A percentile compares a stretch with the other conserved stretches of the same genome.
These are phyloP conservation scores for Gymnorhina tibicen DNA, from an alignment of 2,113 vertebrate genomes.

Conservation along the genomic window DNA sequence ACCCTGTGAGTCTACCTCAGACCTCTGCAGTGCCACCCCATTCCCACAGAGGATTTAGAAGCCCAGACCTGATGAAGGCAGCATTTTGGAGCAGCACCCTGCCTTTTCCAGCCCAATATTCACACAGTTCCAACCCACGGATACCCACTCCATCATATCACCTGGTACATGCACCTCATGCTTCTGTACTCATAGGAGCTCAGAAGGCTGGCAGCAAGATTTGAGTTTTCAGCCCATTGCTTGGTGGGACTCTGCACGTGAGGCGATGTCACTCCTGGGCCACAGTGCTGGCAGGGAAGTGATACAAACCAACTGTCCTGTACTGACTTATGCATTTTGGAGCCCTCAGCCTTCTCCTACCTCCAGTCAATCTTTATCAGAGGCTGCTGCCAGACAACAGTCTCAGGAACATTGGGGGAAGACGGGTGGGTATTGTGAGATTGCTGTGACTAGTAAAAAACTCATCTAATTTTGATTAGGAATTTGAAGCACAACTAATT, in stretches of 20 bases:
- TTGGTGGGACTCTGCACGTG: not conserved
- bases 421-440: not conserved
- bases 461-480: not conserved
- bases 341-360: not conserved
- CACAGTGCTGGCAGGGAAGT: not conserved
- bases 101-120: not conserved
- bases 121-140: not conserved
- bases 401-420: not conserved
- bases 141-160: accelerated
- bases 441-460: not conserved
- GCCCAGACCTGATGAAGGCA: not conserved
- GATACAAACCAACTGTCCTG: not conserved
- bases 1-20: not conserved
- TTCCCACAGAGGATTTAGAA: not conserved
- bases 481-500: not conserved
- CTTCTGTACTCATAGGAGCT: not conserved
- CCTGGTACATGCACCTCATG: not conserved
- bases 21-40: not conserved
- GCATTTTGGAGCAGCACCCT: not conserved
- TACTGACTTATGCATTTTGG: not conserved
- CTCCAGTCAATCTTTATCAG: not conserved
- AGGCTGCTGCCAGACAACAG: not conserved
- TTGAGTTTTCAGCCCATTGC: not conserved
- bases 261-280: not conserved
- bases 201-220: not conserved